A percentile compares a stretch with the other conserved stretches of the same genome.
phyloP scores from a whole-genome alignment of 2,888 invertebrate species.

The Megalurothrips usitatus region DNA sequence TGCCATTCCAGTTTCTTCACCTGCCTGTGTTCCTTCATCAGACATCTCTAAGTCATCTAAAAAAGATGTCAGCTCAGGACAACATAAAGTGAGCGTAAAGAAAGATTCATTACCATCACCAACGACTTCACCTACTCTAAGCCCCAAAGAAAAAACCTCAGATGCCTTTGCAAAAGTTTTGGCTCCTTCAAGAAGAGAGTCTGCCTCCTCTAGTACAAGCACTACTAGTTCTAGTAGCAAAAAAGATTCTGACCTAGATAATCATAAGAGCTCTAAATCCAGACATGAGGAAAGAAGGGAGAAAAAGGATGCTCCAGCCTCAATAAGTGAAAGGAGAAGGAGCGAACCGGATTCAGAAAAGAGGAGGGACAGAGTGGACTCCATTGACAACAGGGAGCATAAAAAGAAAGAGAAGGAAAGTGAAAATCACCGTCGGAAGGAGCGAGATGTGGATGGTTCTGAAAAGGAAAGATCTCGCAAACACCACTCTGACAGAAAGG shows the following conservation, averaged over 20 bases:
- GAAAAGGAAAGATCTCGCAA: slow-evolving; percentile 34
- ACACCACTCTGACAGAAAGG: slow-evolving; percentile 33
- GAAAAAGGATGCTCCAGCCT: slow-evolving; percentile 8
- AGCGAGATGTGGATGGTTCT: slow-evolving; percentile 37
- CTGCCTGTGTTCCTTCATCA: slow-evolving; percentile 5
- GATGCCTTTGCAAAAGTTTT: slow-evolving; percentile 20
- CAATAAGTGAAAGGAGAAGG: slow-evolving; percentile 39
- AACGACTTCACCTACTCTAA: slow-evolving; percentile 18
- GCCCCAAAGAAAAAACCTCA: slow-evolving; percentile 12
- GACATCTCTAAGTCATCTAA: slow-evolving; percentile 11
- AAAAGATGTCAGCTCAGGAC: neutral
- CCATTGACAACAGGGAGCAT: slow-evolving; percentile 36
- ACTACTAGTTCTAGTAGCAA: slow-evolving; percentile 30
- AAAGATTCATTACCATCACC: slow-evolving; percentile 9
- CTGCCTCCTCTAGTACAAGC: neutral
- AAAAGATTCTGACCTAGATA: slow-evolving; percentile 29
- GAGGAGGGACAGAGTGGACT: slow-evolving; percentile 44
- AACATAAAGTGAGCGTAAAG: slow-evolving; percentile 11
- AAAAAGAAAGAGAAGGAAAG: slow-evolving; percentile 35
- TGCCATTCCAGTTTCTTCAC: slow-evolving; percentile 12
- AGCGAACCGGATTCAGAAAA: slow-evolving; percentile 37
- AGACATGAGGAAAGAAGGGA: neutral
- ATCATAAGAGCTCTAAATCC: slow-evolving; percentile 28
- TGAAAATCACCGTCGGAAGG: slow-evolving; percentile 37
- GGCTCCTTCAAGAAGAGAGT: slow-evolving; percentile 19